Percentiles rank a stretch among this genome's conserved stretches.
phyloP scores from a whole-genome alignment of 92 coral and sea anemone species.

The Galaxea fascicularis region DNA sequence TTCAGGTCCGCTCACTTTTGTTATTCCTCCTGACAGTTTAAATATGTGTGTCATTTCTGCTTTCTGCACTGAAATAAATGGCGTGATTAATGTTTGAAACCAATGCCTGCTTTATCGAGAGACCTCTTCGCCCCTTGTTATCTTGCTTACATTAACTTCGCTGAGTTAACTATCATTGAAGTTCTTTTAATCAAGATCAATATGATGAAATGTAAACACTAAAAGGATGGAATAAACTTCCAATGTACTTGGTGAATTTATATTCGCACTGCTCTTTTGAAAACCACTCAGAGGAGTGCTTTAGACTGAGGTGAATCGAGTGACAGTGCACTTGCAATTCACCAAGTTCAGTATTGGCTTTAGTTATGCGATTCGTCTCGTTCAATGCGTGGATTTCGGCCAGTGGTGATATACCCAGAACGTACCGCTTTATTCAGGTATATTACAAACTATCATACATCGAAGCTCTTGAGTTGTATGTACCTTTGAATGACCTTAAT shows the following conservation, averaged over 20 bases:
- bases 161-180: not conserved
- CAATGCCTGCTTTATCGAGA: not conserved
- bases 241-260: not conserved
- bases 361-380: no score
- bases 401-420: no score
- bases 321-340: no score
- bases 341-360: no score
- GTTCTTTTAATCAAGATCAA: constrained; percentile 12
- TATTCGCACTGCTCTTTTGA: not conserved
- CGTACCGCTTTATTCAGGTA: no score
- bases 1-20: no score
- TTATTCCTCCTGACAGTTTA: no score
- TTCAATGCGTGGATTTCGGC: no score
- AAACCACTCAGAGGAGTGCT: not conserved
- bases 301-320: no score
- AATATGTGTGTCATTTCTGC: not conserved
- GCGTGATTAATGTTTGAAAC: not conserved
- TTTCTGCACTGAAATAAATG: not conserved
- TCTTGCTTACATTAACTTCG: constrained; percentile 44
- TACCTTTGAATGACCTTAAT: no score
- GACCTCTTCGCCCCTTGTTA: constrained; percentile 43
- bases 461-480: no score
- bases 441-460: no score
- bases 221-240: not conserved
- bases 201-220: not conserved